Evolutionary conservation across 2,113 vertebrate species (phyloP), one percentile per base, ranked within the genome.

Genomic region (Lepisosteus osseus): DNA sequence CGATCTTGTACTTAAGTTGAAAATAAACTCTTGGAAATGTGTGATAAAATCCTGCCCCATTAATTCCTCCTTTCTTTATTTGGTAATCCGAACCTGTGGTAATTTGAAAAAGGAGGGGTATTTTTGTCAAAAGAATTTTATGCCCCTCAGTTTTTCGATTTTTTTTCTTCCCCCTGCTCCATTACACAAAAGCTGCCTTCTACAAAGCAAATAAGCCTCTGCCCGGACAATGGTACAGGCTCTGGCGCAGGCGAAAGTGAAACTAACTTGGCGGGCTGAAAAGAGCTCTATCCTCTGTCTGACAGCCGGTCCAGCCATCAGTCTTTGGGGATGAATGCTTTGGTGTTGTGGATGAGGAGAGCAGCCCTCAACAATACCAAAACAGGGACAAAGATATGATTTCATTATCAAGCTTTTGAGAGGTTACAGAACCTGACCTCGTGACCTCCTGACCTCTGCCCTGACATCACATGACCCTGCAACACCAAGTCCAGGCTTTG

Each of bases 351-450:
- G 66, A 44, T 63, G 40, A 61, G 29, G 57, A 65, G 3, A 13
- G 14, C 11, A n/a, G 17, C 47, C 44, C 45, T n/a, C 56, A 42
- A 57, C 41, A 13, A 59, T n/a, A 9, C 72, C 7, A 66, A 54
- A 64, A 78, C 82, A 79, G 74, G 71, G 78, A 88, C 83, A 87
- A 86, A 82, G 81, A 87, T 84, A 45, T 77, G 81, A 84, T 92
- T 88, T 90, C 88, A 90, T 89, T 85, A 84, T 74, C 71, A 84
- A 86, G 78, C 79, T 76, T 89, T 86, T 89, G 87, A 89, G 83
- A 83, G 72, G 59, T 72, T 85, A 70, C 87, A 80, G 89, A 90
- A 89, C 78, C 83, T 69, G 73, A 74, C 84, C 85, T 88, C 83
- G 74, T 85, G 87, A 87, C 85, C 87, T 74, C 75, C 68, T 78